These are phyloP conservation scores for Holacanthus passer DNA, from an alignment of 2,113 vertebrate genomes.

Conservation along the genomic window DNA sequence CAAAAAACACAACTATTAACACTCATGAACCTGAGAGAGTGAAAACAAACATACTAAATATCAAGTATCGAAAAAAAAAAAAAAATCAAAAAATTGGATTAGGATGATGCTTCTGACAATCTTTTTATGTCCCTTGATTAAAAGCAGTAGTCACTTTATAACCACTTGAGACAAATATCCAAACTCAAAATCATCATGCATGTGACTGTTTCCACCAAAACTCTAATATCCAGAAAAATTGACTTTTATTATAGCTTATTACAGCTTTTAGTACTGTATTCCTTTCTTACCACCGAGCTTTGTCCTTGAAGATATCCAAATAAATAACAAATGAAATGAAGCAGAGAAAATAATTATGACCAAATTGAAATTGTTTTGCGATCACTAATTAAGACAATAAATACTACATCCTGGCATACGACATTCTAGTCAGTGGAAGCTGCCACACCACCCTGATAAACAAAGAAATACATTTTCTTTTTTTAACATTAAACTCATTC, in stretches of 20 bases:
- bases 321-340: constrained; percentile 65
- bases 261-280: constrained; percentile 42
- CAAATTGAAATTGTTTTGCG: constrained; percentile 47
- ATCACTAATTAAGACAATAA: constrained; percentile 65
- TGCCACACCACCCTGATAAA: constrained; percentile 64
- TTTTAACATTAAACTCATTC: constrained; percentile 28
- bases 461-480: constrained; percentile 22
- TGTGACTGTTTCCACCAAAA: constrained; percentile 57
- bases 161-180: constrained; percentile 67
- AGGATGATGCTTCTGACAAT: constrained; percentile 28
- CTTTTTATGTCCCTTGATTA: constrained; percentile 42
- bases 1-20: constrained; percentile 84
- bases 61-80: constrained; percentile 56
- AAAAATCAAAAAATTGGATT: constrained; percentile 46
- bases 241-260: constrained; percentile 39
- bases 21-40: constrained; percentile 86
- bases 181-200: constrained; percentile 64
- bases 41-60: constrained; percentile 77
- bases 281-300: constrained; percentile 42
- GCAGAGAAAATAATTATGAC: constrained; percentile 43
- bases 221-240: constrained; percentile 39
- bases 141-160: constrained; percentile 50
- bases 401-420: constrained; percentile 56
- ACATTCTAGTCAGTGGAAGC: constrained; percentile 57
- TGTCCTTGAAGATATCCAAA: constrained; percentile 62